These are phyloP conservation scores for Coturnix japonica DNA, from an alignment of 2,113 vertebrate species.

Conservation along the genomic window DNA sequence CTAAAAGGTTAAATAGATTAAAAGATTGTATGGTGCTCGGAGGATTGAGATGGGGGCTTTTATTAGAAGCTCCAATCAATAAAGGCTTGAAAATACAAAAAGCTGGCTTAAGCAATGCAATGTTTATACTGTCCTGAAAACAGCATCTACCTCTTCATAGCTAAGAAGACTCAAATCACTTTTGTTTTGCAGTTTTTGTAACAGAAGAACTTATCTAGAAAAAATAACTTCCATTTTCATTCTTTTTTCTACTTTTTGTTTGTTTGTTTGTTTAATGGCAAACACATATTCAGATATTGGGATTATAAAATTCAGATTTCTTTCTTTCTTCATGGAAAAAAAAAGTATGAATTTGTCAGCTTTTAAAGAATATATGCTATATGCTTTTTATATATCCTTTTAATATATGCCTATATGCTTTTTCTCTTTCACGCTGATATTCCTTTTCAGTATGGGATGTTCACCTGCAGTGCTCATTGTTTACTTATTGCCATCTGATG, in stretches of 20 bases:
- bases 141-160: neutral
- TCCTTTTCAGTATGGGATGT: neutral
- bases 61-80: neutral
- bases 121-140: neutral
- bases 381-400: no score
- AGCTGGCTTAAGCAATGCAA: neutral
- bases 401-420: rapidly evolving
- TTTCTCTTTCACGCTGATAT: neutral
- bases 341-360: neutral
- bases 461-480: neutral
- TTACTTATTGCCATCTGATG: neutral
- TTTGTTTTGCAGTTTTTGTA: neutral
- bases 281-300: neutral
- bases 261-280: neutral
- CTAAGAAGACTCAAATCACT: neutral
- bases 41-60: neutral
- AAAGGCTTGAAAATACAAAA: neutral
- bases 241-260: neutral
- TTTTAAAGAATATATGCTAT: neutral
- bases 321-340: neutral
- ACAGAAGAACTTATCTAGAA: neutral
- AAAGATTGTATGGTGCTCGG: neutral
- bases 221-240: neutral
- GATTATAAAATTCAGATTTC: neutral
- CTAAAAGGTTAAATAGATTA: neutral